Evolutionary conservation across 2,888 invertebrate genomes (phyloP).

Genomic region (Catocala sponsa): DNA sequence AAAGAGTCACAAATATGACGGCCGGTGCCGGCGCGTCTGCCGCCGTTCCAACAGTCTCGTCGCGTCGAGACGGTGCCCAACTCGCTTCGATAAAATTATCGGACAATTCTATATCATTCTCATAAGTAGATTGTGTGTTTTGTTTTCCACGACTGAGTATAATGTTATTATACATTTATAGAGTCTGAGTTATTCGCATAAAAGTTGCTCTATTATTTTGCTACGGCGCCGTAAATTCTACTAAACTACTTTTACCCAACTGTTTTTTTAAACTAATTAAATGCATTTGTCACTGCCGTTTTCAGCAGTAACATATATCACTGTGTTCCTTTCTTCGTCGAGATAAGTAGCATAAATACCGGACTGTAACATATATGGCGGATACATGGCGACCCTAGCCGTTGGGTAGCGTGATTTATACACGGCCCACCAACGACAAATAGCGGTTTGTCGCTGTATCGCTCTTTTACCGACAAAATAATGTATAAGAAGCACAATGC

Average conservation of each 20-base stretch:
- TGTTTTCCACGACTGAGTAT: conserved; percentile 1
- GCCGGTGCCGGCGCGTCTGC: conserved; percentile 60
- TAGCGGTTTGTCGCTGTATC: conserved; percentile 84
- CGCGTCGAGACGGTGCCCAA: conserved; percentile 44
- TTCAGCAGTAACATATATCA: conserved; percentile 43
- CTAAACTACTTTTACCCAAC: neutral
- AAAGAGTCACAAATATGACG: conserved; percentile 67
- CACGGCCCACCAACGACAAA: conserved; percentile 80
- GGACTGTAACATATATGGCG: conserved; percentile 53
- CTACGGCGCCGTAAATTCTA: neutral
- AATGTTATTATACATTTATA: conserved; percentile 11
- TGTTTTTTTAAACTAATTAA: conserved; percentile 15
- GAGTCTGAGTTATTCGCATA: neutral
- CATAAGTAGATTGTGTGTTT: conserved; percentile 14
- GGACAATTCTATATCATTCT: conserved; percentile 42
- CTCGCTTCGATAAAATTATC: conserved; percentile 37
- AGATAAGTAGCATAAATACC: conserved; percentile 58
- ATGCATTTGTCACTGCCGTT: conserved; percentile 31
- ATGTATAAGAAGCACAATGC: conserved; percentile 70
- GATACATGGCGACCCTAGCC: conserved; percentile 58
- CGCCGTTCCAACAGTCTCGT: conserved; percentile 42
- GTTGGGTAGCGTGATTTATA: conserved; percentile 81
- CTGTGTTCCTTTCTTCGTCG: conserved; percentile 36
- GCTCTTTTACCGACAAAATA: conserved; percentile 79
- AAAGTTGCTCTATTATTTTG: neutral